Evolutionary conservation across 1,140 invertebrate genomes (phyloP).

Genomic region (Drosophila oshimai): DNA sequence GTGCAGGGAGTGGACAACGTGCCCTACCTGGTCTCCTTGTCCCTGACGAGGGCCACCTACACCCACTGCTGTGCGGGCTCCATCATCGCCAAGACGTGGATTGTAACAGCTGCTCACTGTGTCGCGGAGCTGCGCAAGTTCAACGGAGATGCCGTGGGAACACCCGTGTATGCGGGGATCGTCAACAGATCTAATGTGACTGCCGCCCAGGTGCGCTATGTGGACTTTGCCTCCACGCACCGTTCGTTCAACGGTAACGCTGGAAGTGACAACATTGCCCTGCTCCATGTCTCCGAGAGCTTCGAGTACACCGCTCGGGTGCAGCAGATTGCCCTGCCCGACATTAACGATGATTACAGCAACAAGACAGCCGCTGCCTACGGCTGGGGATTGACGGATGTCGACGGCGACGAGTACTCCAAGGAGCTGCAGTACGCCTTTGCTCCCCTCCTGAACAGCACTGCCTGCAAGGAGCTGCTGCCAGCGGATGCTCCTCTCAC

Average conservation of each 20-base stretch:
- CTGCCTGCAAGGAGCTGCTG: constrained; percentile 43
- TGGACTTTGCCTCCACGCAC: constrained; percentile 66
- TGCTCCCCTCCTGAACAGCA: constrained; percentile 47
- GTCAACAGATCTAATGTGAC: constrained; percentile 55
- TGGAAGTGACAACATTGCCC: constrained; percentile 73
- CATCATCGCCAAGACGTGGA: constrained; percentile 85
- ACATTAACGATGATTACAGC: constrained; percentile 46
- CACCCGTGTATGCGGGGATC: constrained; percentile 62
- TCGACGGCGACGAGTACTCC: constrained; percentile 63
- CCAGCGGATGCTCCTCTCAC: constrained; percentile 61
- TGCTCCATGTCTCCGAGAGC: constrained; percentile 58
- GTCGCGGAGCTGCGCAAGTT: constrained; percentile 35
- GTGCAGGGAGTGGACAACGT: constrained; percentile 81
- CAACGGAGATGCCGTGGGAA: constrained; percentile 45
- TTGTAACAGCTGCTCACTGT: constrained; percentile 85
- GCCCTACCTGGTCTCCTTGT: constrained; percentile 85
- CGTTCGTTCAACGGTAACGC: constrained; percentile 56
- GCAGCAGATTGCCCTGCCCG: constrained; percentile 58
- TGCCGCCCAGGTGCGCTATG: constrained; percentile 59
- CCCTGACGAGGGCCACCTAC: constrained; percentile 83
- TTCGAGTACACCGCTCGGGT: constrained; percentile 63
- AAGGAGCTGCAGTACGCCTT: constrained; percentile 77
- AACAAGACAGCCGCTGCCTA: constrained; percentile 64
- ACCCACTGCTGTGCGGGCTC: constrained; percentile 86
- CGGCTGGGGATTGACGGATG: constrained; percentile 83